These are phyloP conservation scores for Zaprionus camerounensis DNA, from an alignment of 1,140 invertebrate species.

Conservation along the genomic window DNA sequence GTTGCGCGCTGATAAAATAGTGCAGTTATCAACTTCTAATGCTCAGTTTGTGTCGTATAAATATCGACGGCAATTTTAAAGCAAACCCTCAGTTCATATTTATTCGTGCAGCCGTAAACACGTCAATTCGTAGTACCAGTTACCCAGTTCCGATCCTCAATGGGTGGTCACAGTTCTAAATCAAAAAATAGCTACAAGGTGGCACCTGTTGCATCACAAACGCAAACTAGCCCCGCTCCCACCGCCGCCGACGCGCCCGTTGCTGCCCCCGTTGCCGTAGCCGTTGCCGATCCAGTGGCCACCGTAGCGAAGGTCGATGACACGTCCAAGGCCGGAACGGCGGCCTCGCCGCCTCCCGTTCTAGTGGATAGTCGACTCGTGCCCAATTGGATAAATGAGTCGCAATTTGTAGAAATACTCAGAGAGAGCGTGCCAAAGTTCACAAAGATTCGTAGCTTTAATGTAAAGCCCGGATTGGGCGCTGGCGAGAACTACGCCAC, in stretches of 20 bases:
- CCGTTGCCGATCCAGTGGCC: not conserved
- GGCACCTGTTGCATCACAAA: constrained; percentile 1
- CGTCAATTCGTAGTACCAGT: not conserved
- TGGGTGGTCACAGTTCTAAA: constrained; percentile 48
- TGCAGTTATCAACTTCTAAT: constrained; percentile 20
- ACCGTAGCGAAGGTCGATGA: not conserved
- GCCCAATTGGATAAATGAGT: constrained; percentile 83
- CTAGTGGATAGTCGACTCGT: constrained; percentile 2
- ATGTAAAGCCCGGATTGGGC: constrained; percentile 31
- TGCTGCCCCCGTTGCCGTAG: not conserved
- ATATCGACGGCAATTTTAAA: constrained; percentile 22
- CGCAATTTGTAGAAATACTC: constrained; percentile 82
- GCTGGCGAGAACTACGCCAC: constrained; percentile 64
- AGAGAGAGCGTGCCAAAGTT: constrained; percentile 66
- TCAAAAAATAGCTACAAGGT: constrained; percentile 38
- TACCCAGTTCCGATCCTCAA: not conserved
- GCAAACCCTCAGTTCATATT: constrained; percentile 28
- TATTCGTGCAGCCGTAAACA: constrained; percentile 13
- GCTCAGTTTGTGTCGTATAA: constrained; percentile 25
- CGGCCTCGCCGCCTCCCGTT: not conserved
- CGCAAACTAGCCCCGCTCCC: not conserved
- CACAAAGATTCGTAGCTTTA: constrained; percentile 55
- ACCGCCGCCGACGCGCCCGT: not conserved
- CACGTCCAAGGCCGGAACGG: not conserved
- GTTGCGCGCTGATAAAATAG: constrained; percentile 31